phyloP scores from a whole-genome alignment of 2,113 vertebrate genomes.

The Hypocryptadius cinnamomeus region DNA sequence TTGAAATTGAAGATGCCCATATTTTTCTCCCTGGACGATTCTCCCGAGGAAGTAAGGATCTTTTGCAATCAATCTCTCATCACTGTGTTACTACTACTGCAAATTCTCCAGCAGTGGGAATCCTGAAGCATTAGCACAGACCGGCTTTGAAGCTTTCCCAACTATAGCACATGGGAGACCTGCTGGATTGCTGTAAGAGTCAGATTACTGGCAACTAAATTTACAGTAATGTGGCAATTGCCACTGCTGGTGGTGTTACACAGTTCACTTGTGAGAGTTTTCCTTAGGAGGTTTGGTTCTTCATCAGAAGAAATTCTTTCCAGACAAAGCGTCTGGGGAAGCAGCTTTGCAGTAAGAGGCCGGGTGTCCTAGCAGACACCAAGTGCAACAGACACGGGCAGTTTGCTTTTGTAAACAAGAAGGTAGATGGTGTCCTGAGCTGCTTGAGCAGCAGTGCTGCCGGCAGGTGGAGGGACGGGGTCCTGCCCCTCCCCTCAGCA shows the following conservation, averaged over 20 bases:
- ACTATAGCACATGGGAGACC: background rate
- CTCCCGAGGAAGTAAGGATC: background rate
- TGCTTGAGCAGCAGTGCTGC: background rate
- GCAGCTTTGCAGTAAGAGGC: background rate
- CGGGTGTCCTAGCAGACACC: background rate
- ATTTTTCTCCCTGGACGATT: background rate
- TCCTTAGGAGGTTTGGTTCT: background rate
- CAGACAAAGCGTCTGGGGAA: background rate
- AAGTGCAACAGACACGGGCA: fast-evolving
- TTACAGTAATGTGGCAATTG: background rate
- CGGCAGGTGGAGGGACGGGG: background rate
- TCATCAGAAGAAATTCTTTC: background rate
- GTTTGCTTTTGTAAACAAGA: background rate
- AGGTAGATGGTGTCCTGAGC: too few species aligned
- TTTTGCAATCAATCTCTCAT: background rate
- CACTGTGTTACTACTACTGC: background rate
- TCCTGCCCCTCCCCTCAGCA: background rate
- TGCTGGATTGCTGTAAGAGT: background rate
- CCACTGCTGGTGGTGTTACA: background rate
- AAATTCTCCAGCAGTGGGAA: background rate
- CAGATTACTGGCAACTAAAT: background rate
- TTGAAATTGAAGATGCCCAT: background rate
- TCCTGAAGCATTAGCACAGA: background rate
- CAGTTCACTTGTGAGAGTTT: background rate
- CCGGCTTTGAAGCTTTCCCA: background rate